Base-by-base conservation (phyloP, 2,113 vertebrate species). In the Rousettus leschenaultii region DNA sequence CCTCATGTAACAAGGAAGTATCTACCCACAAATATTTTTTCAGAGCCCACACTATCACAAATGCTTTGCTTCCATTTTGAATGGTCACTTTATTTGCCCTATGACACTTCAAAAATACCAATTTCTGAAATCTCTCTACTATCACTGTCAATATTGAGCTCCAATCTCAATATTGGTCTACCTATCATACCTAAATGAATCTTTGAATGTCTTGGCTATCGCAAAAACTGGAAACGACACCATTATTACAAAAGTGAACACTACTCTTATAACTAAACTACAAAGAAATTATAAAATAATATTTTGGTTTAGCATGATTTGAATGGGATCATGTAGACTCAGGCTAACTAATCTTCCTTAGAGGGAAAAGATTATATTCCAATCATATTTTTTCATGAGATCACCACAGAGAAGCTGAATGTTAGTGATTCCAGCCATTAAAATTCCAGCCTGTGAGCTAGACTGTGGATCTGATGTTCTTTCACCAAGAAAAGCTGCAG, bases 1-100 rank as follows among this genome's bases (percentile, higher is more conserved):
- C 22, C 26, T 95, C 92, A 94, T 65, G 91, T 96, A 98, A 97
- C 55, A 94, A 96, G 65, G 45, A 96, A 97, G 94, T 48, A 74
- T 43, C 33, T 43, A 97, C 33, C 24, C 45, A 88, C 48, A 86
- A 91, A 63, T 78, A 45, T 68, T 38, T 92, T 80, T 55, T 88
- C 43, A 97, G 57, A 83, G 28, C 38, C 75, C 40, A 59, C 28
- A 94, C 24, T 70, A 21, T n/a, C 95, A 92, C 85, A 95, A 94
- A 91, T 48, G 4, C 84, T 91, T 93, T 70, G 45, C 91, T 93
- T 86, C 94, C 2, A 74, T 82, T 97, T 95, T 88, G 93, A 97
- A 88, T 48, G 63, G 68, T 73, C 38, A 74, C 78, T 95, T 96
- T 97, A 73, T 40, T 71, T 71, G 97, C 70, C 68, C 85, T 82